Conservation (phyloP, 2,888 invertebrate genomes). For the Galerucella pusilla region DNA sequence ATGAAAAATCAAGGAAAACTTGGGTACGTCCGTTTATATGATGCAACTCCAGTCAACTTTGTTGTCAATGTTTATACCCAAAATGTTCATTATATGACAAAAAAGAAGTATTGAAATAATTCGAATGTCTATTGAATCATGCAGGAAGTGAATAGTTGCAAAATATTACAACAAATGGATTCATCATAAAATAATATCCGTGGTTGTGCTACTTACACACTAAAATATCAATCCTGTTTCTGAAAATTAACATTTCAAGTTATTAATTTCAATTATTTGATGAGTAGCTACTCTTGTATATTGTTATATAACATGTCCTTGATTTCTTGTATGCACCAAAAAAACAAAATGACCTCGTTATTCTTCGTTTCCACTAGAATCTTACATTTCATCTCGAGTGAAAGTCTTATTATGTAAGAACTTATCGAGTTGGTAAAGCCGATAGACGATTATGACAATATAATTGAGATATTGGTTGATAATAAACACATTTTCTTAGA, state of each 20-base stretch:
- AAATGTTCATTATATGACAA: too few species aligned
- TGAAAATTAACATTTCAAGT: not conserved
- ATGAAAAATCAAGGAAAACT: too few species aligned
- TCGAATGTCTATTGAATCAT: too few species aligned
- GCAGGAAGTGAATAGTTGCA: too few species aligned
- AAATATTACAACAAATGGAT: too few species aligned
- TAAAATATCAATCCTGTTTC: slow-evolving; percentile 1
- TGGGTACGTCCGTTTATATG: too few species aligned
- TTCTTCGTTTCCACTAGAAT: slow-evolving; percentile 19
- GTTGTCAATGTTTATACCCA: too few species aligned
- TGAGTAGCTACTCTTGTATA: not conserved
- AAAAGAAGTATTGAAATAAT: too few species aligned
- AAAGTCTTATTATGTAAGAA: slow-evolving; percentile 14
- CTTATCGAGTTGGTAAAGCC: slow-evolving; percentile 13
- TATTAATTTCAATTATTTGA: not conserved
- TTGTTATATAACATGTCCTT: not conserved
- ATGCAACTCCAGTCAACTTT: too few species aligned
- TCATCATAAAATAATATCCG: too few species aligned
- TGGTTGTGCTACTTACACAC: not conserved
- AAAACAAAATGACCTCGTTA: slow-evolving; percentile 30
- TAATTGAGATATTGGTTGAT: not conserved
- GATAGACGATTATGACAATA: slow-evolving; percentile 1
- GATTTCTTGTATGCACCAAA: slow-evolving; percentile 17
- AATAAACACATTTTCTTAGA: not conserved
- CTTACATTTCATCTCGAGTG: slow-evolving; percentile 29